Conservation (phyloP, 2,797 vertebrate genomes). For the Triplophysa yarkandensis region DNA sequence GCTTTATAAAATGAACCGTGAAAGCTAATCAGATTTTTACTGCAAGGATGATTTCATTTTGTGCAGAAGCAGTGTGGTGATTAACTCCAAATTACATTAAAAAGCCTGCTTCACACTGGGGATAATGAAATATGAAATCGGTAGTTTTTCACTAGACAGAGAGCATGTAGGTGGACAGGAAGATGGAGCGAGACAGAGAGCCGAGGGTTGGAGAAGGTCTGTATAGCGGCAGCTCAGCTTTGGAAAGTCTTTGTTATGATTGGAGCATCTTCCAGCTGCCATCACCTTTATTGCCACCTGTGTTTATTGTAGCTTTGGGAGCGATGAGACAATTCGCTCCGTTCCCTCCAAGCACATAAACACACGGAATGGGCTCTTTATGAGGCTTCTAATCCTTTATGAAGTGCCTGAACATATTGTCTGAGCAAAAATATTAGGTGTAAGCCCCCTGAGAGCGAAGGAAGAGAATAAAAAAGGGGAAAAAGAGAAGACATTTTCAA, state of each 20-base stretch:
- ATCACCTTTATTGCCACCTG: conserved; percentile 39
- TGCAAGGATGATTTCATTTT: conserved; percentile 53
- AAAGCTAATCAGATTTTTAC: conserved; percentile 55
- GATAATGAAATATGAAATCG: conserved; percentile 47
- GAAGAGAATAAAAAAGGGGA: too few relatives aligned
- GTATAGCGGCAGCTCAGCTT: neutral
- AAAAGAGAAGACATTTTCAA: conserved; percentile 63
- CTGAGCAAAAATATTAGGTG: conserved; percentile 71
- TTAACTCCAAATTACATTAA: conserved; percentile 52
- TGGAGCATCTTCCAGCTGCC: conserved; percentile 24
- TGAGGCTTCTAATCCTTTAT: conserved; percentile 61
- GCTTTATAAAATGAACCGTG: conserved; percentile 49
- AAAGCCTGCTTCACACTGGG: conserved; percentile 48
- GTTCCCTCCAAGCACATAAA: conserved; percentile 29
- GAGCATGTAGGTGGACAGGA: conserved; percentile 19
- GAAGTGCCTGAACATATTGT: conserved; percentile 75
- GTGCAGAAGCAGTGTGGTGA: conserved; percentile 46
- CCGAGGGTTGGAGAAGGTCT: conserved; percentile 2
- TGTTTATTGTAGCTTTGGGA: conserved; percentile 44
- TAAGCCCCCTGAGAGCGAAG: conserved; percentile 64
- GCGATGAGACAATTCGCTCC: conserved; percentile 13
- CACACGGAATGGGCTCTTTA: conserved; percentile 28
- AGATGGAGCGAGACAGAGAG: conserved; percentile 14
- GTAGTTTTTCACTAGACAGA: conserved; percentile 32
- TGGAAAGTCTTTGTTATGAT: conserved; percentile 36